Percentiles rank a stretch among this genome's conserved stretches.
Conservation (phyloP, 2,113 vertebrate species). For the Plotosus lineatus region DNA sequence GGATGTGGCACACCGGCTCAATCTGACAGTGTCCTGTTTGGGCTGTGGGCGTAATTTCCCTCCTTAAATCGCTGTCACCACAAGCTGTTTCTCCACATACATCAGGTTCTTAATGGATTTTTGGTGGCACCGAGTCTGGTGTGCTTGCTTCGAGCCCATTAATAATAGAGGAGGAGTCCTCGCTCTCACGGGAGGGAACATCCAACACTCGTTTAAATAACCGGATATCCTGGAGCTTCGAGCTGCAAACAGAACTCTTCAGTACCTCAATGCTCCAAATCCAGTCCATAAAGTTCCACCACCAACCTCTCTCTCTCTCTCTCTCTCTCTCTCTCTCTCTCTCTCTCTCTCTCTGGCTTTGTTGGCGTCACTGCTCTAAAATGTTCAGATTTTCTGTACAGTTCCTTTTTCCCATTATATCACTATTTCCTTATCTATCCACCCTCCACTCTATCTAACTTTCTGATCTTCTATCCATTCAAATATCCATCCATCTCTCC, state of each 20-base stretch:
- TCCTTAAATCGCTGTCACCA: constrained; percentile 48
- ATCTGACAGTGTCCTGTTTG: constrained; percentile 22
- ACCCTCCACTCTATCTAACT: background rate
- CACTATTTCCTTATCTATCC: background rate
- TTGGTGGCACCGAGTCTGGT: constrained; percentile 48
- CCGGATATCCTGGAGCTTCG: background rate
- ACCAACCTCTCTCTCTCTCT: background rate
- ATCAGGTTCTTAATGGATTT: constrained; percentile 50
- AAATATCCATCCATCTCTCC: background rate
- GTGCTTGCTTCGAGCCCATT: constrained; percentile 49
- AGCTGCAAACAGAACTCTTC: constrained; percentile 6
- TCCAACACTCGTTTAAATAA: constrained; percentile 20
- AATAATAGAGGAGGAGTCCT: constrained; percentile 44
- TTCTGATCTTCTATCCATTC: background rate
- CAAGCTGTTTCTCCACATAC: constrained; percentile 36
- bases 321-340: background rate
- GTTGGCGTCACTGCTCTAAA: background rate
- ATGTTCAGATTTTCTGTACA: background rate
- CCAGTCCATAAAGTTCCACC: background rate
- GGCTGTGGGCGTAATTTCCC: constrained; percentile 43
- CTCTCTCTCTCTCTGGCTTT: background rate
- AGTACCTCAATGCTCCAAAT: constrained; percentile 2
- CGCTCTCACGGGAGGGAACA: constrained; percentile 46
- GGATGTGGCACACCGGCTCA: background rate
- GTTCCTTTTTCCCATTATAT: background rate